These are phyloP conservation scores for Chunga burmeisteri DNA, from an alignment of 2,113 vertebrate species.

Conservation along the genomic window DNA sequence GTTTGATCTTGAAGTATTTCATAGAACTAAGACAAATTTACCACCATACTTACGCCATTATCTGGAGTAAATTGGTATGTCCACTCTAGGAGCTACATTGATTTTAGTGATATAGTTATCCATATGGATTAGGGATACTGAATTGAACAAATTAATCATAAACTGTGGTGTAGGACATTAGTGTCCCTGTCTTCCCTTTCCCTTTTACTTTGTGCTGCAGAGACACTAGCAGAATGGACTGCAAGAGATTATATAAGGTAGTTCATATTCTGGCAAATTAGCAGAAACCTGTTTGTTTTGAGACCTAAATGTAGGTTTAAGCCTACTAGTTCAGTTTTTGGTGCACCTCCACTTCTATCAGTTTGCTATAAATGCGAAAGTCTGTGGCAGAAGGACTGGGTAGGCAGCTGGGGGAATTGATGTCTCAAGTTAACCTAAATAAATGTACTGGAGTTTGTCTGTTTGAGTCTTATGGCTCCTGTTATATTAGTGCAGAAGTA, in stretches of 20 bases:
- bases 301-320: background rate
- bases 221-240: background rate
- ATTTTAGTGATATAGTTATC: background rate
- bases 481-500: background rate
- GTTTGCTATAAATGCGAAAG: background rate
- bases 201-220: background rate
- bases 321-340: background rate
- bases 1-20: slow-evolving; percentile 1
- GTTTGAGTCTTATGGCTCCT: background rate
- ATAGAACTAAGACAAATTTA: background rate
- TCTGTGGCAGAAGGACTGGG: background rate
- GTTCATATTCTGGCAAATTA: background rate
- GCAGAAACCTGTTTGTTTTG: background rate
- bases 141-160: background rate
- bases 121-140: background rate
- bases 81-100: background rate
- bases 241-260: background rate
- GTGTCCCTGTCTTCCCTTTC: background rate
- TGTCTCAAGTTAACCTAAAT: background rate
- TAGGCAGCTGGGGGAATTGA: background rate
- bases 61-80: background rate
- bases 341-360: background rate
- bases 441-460: background rate
- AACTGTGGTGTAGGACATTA: background rate
- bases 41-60: background rate